A percentile compares a stretch with the other conserved stretches of the same genome.
phyloP scores from a whole-genome alignment of 35 echinoderm and acorn worm species.

The Ophiothrix spiculata region DNA sequence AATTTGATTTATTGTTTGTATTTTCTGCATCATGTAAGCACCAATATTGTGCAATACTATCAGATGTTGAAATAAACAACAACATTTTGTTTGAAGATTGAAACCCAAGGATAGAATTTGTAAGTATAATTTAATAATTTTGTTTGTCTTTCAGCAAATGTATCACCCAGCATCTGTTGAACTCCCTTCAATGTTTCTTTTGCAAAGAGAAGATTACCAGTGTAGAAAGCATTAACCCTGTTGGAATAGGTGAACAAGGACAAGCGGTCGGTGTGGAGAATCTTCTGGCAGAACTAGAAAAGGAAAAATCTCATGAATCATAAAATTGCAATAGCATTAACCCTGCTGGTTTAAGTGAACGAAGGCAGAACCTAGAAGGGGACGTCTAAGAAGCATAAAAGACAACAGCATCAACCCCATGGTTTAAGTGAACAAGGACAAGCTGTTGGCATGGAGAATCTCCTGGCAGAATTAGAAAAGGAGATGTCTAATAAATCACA shows the following conservation, averaged over 20 bases:
- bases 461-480: not conserved
- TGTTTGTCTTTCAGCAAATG: not conserved
- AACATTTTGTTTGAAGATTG: too few species aligned
- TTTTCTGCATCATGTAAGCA: too few species aligned
- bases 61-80: too few species aligned
- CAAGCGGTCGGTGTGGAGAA: not conserved
- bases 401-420: too few species aligned
- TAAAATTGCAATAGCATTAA: not conserved
- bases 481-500: not conserved
- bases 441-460: too few species aligned
- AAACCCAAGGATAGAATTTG: too few species aligned
- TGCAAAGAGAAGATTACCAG: not conserved
- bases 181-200: not conserved
- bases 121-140: too few species aligned
- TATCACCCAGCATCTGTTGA: slow-evolving; percentile 8
- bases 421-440: too few species aligned
- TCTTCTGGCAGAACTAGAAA: not conserved
- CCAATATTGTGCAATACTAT: too few species aligned
- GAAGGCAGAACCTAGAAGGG: not conserved
- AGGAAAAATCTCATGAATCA: not conserved
- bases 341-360: not conserved
- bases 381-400: not conserved
- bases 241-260: not conserved
- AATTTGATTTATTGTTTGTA: too few species aligned
- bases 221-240: not conserved